Evolutionary conservation across 1,140 invertebrate species (phyloP).

Genomic region (Gonioctena quinquepunctata): DNA sequence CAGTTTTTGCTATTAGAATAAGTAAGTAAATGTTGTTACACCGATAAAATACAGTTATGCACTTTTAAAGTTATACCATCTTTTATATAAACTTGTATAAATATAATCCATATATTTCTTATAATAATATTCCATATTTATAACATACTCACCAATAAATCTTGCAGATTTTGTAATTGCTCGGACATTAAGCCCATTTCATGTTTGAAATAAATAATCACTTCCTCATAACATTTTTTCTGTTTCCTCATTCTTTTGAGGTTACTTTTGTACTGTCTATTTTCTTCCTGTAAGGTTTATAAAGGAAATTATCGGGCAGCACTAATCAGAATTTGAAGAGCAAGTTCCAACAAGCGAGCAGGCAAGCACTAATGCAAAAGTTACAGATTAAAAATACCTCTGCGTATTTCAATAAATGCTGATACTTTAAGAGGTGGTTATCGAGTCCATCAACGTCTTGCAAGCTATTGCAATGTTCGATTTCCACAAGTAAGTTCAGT

Average conservation of each 20-base stretch:
- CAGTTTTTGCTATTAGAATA: no score
- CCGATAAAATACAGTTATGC: no score
- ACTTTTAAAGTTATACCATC: no score
- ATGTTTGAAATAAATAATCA: slow-evolving; percentile 42
- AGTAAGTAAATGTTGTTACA: no score
- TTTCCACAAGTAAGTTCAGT: slow-evolving; percentile 43
- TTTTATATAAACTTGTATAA: no score
- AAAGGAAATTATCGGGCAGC: no score
- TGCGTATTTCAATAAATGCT: slow-evolving; percentile 34
- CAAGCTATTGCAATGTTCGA: slow-evolving; percentile 45
- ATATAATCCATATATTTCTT: no score
- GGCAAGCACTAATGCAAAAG: background rate
- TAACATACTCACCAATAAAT: slow-evolving; percentile 34
- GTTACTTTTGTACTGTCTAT: slow-evolving; percentile 22
- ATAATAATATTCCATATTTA: background rate
- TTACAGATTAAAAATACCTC: slow-evolving; percentile 34
- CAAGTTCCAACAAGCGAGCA: no score
- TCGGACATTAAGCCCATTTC: slow-evolving; percentile 44
- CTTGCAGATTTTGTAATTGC: slow-evolving; percentile 39
- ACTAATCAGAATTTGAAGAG: no score
- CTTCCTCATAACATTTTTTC: slow-evolving; percentile 39
- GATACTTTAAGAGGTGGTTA: slow-evolving; percentile 46
- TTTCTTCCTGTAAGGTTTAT: slow-evolving; percentile 21
- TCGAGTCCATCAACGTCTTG: slow-evolving; percentile 48
- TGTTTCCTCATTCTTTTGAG: slow-evolving; percentile 39